Evolutionary conservation across 2,888 invertebrate species (phyloP).

Genomic region (Lagria hirta): DNA sequence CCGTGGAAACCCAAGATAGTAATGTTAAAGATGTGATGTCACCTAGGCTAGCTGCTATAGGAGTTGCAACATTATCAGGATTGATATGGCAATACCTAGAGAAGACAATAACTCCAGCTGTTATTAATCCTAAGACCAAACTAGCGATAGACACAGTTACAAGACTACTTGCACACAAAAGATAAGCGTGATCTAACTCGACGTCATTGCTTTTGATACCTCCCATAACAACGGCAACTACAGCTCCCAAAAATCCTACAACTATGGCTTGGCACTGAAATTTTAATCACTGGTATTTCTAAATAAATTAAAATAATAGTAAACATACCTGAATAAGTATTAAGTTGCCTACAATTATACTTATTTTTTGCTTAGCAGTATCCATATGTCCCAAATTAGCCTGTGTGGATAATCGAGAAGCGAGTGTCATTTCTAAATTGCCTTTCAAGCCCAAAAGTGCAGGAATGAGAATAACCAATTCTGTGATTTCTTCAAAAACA

Average conservation of each 20-base stretch:
- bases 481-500: conserved; percentile 68
- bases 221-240: conserved; percentile 70
- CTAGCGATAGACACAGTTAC: conserved; percentile 77
- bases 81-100: conserved; percentile 71
- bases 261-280: conserved; percentile 69
- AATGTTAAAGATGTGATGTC: conserved; percentile 72
- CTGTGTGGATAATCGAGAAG: conserved; percentile 77
- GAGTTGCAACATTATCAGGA: conserved; percentile 80
- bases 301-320: conserved; percentile 2
- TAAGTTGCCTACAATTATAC: conserved; percentile 72
- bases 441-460: conserved; percentile 79
- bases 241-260: conserved; percentile 70
- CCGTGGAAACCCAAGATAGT: conserved; percentile 61
- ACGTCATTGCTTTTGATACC: conserved; percentile 65
- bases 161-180: conserved; percentile 73
- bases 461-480: conserved; percentile 74
- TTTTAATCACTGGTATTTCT: conserved; percentile 1
- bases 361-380: conserved; percentile 62
- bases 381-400: conserved; percentile 78
- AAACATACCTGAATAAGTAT: conserved; percentile 68
- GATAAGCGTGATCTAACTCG: conserved; percentile 66
- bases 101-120: conserved; percentile 70
- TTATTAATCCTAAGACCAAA: conserved; percentile 69
- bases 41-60: conserved; percentile 78
- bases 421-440: conserved; percentile 81